Percentiles rank a stretch among this genome's conserved stretches.
phyloP scores from a whole-genome alignment of 2,888 invertebrate genomes.

The Dynastes maya region DNA sequence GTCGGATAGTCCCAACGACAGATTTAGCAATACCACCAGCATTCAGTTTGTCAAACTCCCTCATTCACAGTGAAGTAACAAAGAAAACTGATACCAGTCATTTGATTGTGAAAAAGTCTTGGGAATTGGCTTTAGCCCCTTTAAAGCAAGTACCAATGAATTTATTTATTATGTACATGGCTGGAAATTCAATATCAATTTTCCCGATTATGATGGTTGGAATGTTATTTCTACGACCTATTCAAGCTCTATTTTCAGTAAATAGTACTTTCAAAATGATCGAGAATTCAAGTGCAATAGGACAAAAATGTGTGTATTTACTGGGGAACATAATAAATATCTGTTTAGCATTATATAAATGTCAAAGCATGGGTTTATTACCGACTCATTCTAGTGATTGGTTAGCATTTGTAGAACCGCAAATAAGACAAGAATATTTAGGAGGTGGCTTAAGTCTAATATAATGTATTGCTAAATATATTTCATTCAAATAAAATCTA shows the following conservation, averaged over 20 bases:
- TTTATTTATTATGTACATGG: conserved; percentile 99
- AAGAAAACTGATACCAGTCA: conserved; percentile 88
- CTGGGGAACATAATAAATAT: conserved; percentile 95
- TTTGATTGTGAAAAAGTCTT: conserved; percentile 93
- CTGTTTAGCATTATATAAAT: conserved; percentile 94
- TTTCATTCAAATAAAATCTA: conserved; percentile 58
- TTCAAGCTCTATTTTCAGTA: conserved; percentile 94
- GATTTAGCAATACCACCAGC: conserved; percentile 79
- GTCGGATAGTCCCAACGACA: conserved; percentile 46
- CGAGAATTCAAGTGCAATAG: conserved; percentile 90
- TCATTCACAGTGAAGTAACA: conserved; percentile 84
- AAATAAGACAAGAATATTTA: conserved; percentile 86
- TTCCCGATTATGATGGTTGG: conserved; percentile 99
- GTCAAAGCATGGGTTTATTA: conserved; percentile 96
- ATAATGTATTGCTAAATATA: conserved; percentile 63
- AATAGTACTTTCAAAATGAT: conserved; percentile 94
- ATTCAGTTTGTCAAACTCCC: conserved; percentile 82
- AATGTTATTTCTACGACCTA: conserved; percentile 96
- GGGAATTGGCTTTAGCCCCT: conserved; percentile 97
- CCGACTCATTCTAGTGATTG: conserved; percentile 99
- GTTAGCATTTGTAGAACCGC: conserved; percentile 97
- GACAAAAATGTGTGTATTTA: conserved; percentile 94
- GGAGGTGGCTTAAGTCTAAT: conserved; percentile 85
- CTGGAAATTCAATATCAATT: conserved; percentile 98
- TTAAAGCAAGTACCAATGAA: conserved; percentile 99